Evolutionary conservation across 2,113 vertebrate species (phyloP).

Genomic region (Lepus timidus): DNA sequence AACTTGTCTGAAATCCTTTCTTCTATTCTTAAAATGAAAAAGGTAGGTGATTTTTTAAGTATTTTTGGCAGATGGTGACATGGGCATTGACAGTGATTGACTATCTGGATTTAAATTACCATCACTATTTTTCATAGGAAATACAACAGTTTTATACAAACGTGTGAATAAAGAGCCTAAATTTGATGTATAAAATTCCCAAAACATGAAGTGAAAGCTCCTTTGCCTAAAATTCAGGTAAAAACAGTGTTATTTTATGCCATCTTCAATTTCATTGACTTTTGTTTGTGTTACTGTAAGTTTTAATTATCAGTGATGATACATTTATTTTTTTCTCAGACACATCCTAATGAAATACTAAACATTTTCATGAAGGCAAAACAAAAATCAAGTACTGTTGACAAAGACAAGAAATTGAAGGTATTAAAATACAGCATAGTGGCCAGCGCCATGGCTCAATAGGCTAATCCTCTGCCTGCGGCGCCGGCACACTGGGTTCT

Average conservation of each 20-base stretch:
- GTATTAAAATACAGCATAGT: constrained; percentile 62
- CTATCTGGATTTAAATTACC: constrained; percentile 63
- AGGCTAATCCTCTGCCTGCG: too few species aligned
- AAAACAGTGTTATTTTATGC: constrained; percentile 48
- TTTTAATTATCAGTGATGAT: constrained; percentile 67
- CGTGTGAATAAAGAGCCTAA: constrained; percentile 52
- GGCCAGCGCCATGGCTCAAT: too few species aligned
- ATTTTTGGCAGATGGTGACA: constrained; percentile 49
- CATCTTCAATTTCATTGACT: constrained; percentile 63
- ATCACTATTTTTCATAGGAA: constrained; percentile 50
- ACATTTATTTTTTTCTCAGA: constrained; percentile 53
- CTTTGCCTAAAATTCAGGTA: constrained; percentile 44
- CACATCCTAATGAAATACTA: constrained; percentile 67
- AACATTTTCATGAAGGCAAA: constrained; percentile 65
- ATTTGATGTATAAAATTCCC: constrained; percentile 60
- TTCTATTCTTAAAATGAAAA: constrained; percentile 49
- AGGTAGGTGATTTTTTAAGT: background rate
- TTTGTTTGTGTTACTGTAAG: constrained; percentile 47
- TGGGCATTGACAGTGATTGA: constrained; percentile 63
- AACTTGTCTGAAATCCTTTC: constrained; percentile 30
- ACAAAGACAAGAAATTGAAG: constrained; percentile 75
- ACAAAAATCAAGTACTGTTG: constrained; percentile 43
- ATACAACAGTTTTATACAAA: constrained; percentile 49
- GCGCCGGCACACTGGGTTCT: too few species aligned
- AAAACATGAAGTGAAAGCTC: constrained; percentile 49